Conservation (phyloP, 2,888 invertebrate genomes). For the Rhamnusium bicolor region DNA sequence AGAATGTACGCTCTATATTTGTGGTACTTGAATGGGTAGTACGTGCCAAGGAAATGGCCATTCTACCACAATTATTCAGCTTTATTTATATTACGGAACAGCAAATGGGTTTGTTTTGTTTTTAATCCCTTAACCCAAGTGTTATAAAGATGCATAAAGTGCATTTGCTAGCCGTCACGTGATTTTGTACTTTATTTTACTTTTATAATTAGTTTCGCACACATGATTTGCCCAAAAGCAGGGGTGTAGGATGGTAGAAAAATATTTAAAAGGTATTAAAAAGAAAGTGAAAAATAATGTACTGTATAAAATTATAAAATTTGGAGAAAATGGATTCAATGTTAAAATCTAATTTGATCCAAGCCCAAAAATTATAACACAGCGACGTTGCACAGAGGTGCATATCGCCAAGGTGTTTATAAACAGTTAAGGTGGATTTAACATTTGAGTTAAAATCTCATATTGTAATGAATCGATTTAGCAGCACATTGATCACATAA, state of each 20-base stretch:
- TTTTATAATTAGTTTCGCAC: constrained; percentile 15
- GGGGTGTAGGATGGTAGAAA: not conserved
- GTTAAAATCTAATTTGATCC: too few species aligned
- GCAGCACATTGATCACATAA: too few species aligned
- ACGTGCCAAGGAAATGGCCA: constrained; percentile 20
- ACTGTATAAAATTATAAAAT: too few species aligned
- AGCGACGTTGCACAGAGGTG: too few species aligned
- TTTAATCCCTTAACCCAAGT: constrained; percentile 15
- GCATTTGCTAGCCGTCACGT: constrained; percentile 9
- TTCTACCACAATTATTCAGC: constrained; percentile 11
- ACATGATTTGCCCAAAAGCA: not conserved
- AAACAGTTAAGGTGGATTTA: too few species aligned
- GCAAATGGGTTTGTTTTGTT: constrained; percentile 9
- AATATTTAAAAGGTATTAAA: too few species aligned
- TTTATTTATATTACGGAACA: constrained; percentile 5
- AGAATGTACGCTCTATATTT: constrained; percentile 5
- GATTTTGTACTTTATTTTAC: not conserved
- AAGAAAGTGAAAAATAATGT: too few species aligned
- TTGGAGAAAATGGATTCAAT: too few species aligned
- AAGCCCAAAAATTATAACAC: too few species aligned
- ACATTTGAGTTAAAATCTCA: too few species aligned
- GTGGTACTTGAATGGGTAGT: not conserved
- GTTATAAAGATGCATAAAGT: constrained; percentile 16
- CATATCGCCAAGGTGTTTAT: too few species aligned
- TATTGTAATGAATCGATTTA: too few species aligned